Conservation (phyloP, 2,797 vertebrate species). For the Muscicapa striata region DNA sequence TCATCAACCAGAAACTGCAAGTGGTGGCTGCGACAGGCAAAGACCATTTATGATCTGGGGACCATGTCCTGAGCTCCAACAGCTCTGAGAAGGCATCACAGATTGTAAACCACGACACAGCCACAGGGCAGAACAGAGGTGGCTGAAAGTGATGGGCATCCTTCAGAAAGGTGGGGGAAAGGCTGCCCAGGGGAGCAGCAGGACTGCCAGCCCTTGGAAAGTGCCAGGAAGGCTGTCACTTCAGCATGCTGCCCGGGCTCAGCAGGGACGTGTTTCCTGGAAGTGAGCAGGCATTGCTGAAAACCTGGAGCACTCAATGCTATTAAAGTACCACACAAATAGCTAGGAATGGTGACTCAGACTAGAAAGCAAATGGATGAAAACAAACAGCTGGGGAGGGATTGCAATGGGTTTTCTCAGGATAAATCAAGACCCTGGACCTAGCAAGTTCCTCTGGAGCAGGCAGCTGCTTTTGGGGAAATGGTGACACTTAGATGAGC, state of each 20-base stretch:
- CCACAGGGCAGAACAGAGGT: background rate
- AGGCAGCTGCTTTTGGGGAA: background rate
- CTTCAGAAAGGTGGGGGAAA: background rate
- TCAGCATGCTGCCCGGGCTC: background rate
- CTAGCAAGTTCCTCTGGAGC: background rate
- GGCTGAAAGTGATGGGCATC: background rate
- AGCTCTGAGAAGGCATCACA: background rate
- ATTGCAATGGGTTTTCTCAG: background rate
- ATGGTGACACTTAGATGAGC: background rate
- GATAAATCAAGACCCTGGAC: background rate
- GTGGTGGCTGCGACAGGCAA: rapidly evolving
- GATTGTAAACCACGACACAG: rapidly evolving
- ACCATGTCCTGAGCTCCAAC: background rate
- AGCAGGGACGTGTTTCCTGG: background rate
- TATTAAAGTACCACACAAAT: background rate
- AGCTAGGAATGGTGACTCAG: background rate
- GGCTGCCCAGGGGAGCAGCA: background rate
- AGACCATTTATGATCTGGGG: background rate
- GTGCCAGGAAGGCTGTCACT: background rate
- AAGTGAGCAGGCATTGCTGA: background rate
- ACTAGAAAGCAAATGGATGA: background rate
- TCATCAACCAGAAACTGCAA: background rate
- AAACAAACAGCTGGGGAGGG: background rate
- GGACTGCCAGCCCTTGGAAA: background rate
- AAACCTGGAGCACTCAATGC: background rate